Evolutionary conservation across 2,113 vertebrate genomes (phyloP).

Genomic region (Pithys albifrons): DNA sequence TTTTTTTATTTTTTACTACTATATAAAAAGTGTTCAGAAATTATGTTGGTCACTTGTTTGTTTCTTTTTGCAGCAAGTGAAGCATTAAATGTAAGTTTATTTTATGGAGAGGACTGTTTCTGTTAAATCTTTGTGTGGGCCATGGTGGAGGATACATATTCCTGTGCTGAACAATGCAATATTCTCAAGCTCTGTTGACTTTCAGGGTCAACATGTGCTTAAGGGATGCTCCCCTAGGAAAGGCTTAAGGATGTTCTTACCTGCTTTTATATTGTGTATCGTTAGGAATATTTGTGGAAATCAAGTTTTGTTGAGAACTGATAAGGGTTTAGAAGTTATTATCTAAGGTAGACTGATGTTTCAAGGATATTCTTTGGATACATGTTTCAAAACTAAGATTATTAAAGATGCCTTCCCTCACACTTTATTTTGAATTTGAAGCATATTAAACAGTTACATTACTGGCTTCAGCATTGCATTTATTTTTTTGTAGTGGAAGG

Average conservation of each 20-base stretch:
- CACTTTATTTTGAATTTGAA: neutral
- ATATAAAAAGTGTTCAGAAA: neutral
- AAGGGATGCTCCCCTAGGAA: neutral
- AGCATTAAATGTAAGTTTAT: neutral
- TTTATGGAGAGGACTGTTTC: neutral
- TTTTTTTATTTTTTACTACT: neutral
- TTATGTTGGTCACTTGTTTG: neutral
- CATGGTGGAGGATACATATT: rapidly evolving
- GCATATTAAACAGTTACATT: neutral
- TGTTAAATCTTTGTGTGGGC: neutral
- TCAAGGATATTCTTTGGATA: neutral
- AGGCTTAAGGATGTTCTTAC: neutral
- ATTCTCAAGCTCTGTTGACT: neutral
- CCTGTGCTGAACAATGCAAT: rapidly evolving
- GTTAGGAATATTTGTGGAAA: neutral
- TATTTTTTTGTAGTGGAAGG: neutral
- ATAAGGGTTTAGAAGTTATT: neutral
- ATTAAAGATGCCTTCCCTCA: neutral
- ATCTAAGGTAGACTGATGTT: neutral
- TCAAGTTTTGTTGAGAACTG: neutral
- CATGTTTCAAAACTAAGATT: neutral
- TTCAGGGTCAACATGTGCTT: neutral
- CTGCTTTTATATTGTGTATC: neutral
- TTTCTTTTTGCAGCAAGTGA: neutral
- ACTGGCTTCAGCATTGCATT: neutral